Conservation (phyloP, 2,113 vertebrate species). For the Genyomyrus donnyi region DNA sequence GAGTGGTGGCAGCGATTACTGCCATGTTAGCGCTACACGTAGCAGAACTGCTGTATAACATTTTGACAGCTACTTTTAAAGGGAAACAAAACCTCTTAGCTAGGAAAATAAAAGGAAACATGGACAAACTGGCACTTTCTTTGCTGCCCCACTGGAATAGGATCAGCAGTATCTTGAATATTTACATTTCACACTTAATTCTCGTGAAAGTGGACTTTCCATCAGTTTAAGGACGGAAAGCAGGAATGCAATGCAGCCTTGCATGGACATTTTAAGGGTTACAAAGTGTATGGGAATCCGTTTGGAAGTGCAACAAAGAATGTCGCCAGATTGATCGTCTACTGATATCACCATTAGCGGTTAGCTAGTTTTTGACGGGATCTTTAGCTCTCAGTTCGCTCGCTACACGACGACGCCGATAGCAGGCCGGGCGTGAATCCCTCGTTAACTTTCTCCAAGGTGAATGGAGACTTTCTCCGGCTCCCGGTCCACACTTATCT, state of each 20-base stretch:
- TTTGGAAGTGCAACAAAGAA: background rate
- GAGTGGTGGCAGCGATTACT: background rate
- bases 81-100: background rate
- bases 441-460: background rate
- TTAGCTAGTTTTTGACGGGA: background rate
- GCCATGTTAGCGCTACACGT: background rate
- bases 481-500: constrained; percentile 10
- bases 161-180: background rate
- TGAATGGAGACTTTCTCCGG: background rate
- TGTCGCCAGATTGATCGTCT: background rate
- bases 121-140: background rate
- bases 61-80: background rate
- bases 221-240: background rate
- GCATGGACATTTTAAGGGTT: background rate
- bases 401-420: background rate
- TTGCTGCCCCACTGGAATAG: background rate
- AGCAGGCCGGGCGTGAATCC: background rate
- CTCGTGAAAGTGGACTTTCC: background rate
- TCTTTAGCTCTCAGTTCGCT: background rate
- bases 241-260: background rate
- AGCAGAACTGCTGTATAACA: background rate
- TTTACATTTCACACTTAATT: background rate
- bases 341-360: background rate
- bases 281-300: background rate
- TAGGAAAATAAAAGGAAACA: background rate